Conservation (phyloP, 2,797 vertebrate genomes). For the Echeneis naucrates region DNA sequence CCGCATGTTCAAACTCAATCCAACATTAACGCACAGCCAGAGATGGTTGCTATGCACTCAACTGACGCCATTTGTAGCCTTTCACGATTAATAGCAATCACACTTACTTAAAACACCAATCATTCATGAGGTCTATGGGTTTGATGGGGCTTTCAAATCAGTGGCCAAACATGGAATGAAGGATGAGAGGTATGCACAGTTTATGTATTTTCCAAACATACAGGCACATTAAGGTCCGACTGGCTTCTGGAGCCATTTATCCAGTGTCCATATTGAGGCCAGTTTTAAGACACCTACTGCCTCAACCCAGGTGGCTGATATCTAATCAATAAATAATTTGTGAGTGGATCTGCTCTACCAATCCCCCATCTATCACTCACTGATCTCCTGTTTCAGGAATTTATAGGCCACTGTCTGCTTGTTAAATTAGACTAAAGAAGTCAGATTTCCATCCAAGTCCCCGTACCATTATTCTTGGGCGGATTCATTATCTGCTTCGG, state of each 20-base stretch:
- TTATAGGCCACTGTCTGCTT: conserved; percentile 46
- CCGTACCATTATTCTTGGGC: neutral
- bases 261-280: conserved; percentile 64
- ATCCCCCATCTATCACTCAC: conserved; percentile 72
- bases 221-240: conserved; percentile 9
- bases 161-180: neutral
- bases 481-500: conserved; percentile 9
- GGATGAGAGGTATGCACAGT: too few relatives aligned
- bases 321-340: conserved; percentile 84
- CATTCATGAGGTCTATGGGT: neutral
- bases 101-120: conserved; percentile 7
- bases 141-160: neutral
- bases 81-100: conserved; percentile 5
- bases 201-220: neutral
- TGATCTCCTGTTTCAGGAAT: conserved; percentile 56
- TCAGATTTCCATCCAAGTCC: conserved; percentile 20
- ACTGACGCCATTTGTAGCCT: conserved; percentile 3
- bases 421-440: conserved; percentile 16
- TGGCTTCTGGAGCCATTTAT: conserved; percentile 43
- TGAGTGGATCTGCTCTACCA: conserved; percentile 66
- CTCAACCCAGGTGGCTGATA: conserved; percentile 65
- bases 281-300: conserved; percentile 65
- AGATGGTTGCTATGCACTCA: conserved; percentile 11
- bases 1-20: conserved; percentile 20
- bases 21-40: conserved; percentile 19